Evolutionary conservation across 37 sponge, comb jelly and placozoan genomes (phyloP).

Genomic region (Halichondria panicea): DNA sequence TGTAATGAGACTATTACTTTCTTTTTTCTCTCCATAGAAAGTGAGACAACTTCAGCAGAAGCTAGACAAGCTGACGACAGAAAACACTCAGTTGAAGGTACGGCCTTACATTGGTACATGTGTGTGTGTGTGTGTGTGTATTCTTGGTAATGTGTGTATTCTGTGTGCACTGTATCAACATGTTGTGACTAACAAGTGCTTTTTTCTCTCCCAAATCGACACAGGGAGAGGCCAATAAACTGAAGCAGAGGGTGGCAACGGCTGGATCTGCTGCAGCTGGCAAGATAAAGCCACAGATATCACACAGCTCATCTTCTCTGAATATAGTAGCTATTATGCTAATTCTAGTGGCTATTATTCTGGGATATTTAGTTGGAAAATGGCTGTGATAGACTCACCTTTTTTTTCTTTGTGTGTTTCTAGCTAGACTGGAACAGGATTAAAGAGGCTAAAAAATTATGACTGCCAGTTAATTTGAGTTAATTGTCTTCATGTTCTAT

Average conservation of each 20-base stretch:
- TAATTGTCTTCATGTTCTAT: too few relatives aligned
- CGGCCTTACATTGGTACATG: background rate
- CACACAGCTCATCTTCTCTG: conserved; percentile 22
- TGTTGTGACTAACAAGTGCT: background rate
- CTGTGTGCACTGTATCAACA: too few relatives aligned
- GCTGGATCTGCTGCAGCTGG: background rate
- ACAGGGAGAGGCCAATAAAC: conserved; percentile 56
- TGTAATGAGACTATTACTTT: background rate
- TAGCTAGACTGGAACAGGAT: too few relatives aligned
- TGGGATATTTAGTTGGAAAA: conserved; percentile 75
- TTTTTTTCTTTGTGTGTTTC: too few relatives aligned
- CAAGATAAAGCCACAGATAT: background rate
- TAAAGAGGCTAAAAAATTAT: too few relatives aligned
- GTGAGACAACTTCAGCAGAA: conserved; percentile 48
- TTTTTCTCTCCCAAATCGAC: background rate
- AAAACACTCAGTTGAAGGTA: conserved; percentile 66
- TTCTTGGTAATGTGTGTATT: too few relatives aligned
- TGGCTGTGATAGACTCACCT: conserved; percentile 23
- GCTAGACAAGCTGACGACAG: conserved; percentile 35
- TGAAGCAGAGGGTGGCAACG: conserved; percentile 34
- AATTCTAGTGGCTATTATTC: conserved; percentile 65
- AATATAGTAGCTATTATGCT: conserved; percentile 51
- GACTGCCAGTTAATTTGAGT: too few relatives aligned
- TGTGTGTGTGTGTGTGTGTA: too few relatives aligned
- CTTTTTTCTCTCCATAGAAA: conserved; percentile 29